Evolutionary conservation across 2,113 vertebrate genomes (phyloP), one percentile per base, ranked within the genome.

Genomic region (Festucalex cinctus): DNA sequence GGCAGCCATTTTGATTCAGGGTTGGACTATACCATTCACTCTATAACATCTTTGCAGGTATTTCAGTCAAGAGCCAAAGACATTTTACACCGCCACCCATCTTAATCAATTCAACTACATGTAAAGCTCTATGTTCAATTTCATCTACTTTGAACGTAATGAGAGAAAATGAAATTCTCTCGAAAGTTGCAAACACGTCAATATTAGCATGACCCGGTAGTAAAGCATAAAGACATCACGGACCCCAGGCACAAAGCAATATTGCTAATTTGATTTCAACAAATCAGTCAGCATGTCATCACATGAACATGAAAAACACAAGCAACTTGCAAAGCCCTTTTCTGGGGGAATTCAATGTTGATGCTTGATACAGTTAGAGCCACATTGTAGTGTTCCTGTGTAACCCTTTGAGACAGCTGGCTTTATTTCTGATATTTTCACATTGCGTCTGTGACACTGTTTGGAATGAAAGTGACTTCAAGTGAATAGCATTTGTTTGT

Each of bases 121-220:
- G n/a, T 10, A 49, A 20, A 49, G 19, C 48, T 20, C 37, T 7
- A 10, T 39, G 37, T 28, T 57, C 24, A 8, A 3, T 32, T 57
- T 57, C 32, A 58, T 35, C 26, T 58, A 19, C 2, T 26, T 32
- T 64, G 9, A 54, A 46, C 28, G n/a, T 22, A 3, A 14, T 13
- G 0, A 6, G n/a, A 63, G 48, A 35, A 54, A 10, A 58, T 59
- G 56, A 48, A 59, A 44, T 65, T 12, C 20, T 2, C 17, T 36
- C 46, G 65, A 68, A 28, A 57, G 58, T 57, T 71, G 14, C 7
- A 7, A 46, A 49, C n/a, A 36, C 39, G 63, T 44, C 43, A 70
- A 65, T 20, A 39, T 56, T 20, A 51, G 28, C 24, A 24, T 58
- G 26, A 39, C 22, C 3, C 36, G 26, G 44, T 24, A 19, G 16